A percentile compares a stretch with the other conserved stretches of the same genome.
Evolutionary conservation across 2,797 vertebrate species (phyloP).

Genomic region (Spinus pinus): DNA sequence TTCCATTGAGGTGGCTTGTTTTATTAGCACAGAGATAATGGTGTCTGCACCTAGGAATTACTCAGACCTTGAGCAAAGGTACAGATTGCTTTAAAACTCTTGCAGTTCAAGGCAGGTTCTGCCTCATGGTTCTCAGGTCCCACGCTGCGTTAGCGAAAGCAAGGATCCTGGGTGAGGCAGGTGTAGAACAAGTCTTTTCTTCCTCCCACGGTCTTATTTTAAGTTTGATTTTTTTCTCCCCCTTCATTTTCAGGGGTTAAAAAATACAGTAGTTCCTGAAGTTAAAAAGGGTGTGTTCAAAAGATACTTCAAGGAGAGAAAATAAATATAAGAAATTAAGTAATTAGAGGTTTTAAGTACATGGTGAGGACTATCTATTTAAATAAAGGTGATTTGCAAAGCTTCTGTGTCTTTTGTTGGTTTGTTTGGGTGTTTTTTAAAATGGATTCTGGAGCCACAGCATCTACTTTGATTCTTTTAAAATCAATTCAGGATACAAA

Average conservation of each 20-base stretch:
- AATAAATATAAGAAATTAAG: background rate
- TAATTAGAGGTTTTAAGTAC: background rate
- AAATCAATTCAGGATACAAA: background rate
- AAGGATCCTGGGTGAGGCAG: background rate
- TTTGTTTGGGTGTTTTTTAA: background rate
- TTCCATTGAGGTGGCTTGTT: background rate
- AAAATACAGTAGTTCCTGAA: background rate
- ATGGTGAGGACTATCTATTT: background rate
- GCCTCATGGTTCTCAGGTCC: background rate
- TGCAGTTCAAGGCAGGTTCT: background rate
- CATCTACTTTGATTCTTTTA: background rate
- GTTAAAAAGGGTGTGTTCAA: background rate
- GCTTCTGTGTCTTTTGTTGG: background rate
- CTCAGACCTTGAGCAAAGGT: background rate
- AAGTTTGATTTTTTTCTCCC: background rate
- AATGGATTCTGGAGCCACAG: background rate
- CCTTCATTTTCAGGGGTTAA: background rate
- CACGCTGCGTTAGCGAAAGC: rapidly evolving
- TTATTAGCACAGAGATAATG: background rate
- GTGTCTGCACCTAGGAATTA: background rate
- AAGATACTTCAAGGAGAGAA: background rate
- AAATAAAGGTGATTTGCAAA: background rate
- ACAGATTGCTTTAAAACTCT: background rate
- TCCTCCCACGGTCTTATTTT: background rate
- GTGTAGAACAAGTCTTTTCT: background rate